Percentiles rank a stretch among this genome's conserved stretches.
These are phyloP conservation scores for Gymnopithys bicolor DNA, from an alignment of 2,797 vertebrate genomes.

Conservation along the genomic window DNA sequence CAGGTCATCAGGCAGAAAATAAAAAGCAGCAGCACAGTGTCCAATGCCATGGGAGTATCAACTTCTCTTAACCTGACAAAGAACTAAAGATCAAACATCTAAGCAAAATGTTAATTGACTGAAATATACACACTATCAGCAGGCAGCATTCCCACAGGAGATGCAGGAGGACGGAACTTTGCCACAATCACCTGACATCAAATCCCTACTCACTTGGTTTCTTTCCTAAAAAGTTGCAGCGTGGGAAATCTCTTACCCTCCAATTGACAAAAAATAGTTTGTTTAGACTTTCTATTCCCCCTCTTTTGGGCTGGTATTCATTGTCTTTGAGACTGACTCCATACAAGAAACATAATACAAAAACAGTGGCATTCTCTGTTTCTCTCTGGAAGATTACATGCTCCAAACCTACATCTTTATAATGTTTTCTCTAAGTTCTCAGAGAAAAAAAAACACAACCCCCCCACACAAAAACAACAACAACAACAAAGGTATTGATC, in stretches of 20 bases:
- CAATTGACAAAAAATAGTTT: not conserved
- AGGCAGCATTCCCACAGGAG: not conserved
- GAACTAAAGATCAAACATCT: not conserved
- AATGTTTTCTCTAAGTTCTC: not conserved
- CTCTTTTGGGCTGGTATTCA: not conserved
- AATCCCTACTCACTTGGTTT: not conserved
- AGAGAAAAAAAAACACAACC: not conserved
- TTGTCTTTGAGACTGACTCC: not conserved
- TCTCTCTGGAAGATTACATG: not conserved
- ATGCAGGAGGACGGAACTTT: not conserved
- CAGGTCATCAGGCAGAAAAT: not conserved
- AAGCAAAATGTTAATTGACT: not conserved
- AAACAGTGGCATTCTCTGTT: not conserved
- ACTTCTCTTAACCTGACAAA: not conserved
- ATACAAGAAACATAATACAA: not conserved
- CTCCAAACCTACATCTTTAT: not conserved
- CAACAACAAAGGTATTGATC: not conserved
- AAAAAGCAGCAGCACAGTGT: not conserved
- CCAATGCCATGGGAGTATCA: not conserved
- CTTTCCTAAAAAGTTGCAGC: not conserved
- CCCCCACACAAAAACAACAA: no score
- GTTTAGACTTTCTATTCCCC: not conserved
- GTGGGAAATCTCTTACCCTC: not conserved
- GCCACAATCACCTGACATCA: not conserved
- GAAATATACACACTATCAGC: not conserved